Evolutionary conservation across 2,113 vertebrate genomes (phyloP).

Genomic region (Ptilorrhoa leucosticta): DNA sequence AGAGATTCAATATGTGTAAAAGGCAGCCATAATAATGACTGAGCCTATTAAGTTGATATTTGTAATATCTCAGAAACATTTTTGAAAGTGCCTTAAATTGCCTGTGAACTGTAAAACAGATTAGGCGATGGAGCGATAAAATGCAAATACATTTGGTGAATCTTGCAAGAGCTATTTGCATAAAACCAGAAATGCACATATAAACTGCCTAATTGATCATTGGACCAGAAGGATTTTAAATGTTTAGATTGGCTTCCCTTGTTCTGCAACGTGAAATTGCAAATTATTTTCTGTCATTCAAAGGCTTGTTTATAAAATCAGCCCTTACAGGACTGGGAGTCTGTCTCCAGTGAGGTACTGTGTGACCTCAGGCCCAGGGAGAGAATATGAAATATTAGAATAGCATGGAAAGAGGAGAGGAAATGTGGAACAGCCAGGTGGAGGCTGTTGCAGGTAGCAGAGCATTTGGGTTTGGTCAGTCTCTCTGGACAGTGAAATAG

Average conservation of each 20-base stretch:
- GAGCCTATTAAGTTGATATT: background rate
- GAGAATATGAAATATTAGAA: background rate
- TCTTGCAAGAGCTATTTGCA: background rate
- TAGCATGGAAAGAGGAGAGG: background rate
- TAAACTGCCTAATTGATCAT: background rate
- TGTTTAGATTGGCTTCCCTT: background rate
- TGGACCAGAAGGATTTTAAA: background rate
- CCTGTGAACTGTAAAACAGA: background rate
- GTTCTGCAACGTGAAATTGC: background rate
- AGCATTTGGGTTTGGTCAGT: background rate
- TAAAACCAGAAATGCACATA: background rate
- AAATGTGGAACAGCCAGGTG: fast-evolving
- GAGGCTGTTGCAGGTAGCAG: fast-evolving
- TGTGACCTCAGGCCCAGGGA: background rate
- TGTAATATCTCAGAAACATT: background rate
- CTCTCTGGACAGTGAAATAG: background rate
- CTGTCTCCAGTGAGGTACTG: background rate
- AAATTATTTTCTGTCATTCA: background rate
- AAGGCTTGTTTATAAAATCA: background rate
- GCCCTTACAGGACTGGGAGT: background rate
- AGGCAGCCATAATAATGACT: background rate
- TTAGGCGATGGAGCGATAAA: background rate
- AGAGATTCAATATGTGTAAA: background rate
- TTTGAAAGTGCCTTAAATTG: background rate
- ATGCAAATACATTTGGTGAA: background rate